Percentiles rank a stretch among this genome's conserved stretches.
phyloP scores from a whole-genome alignment of 2,888 invertebrate species.

The Liopterus haemorrhoidalis region DNA sequence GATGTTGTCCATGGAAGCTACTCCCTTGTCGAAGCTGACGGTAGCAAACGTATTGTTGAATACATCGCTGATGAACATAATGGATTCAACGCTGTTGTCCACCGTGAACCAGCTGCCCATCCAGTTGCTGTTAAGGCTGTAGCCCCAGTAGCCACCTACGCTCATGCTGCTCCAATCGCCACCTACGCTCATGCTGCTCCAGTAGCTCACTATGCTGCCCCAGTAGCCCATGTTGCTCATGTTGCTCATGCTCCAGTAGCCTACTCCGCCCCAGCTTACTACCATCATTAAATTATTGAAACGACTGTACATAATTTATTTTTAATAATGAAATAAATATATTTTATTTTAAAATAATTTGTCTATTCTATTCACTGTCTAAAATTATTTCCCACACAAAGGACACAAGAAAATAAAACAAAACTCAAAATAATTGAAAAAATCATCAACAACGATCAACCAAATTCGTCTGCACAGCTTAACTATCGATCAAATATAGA shows the following conservation, averaged over 20 bases:
- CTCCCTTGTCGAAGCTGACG: conserved; percentile 50
- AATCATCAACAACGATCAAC: no score
- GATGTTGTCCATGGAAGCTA: conserved; percentile 50
- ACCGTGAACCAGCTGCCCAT: conserved; percentile 43
- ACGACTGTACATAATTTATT: no score
- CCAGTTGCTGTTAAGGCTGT: conserved; percentile 20
- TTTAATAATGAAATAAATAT: no score
- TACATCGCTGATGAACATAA: conserved; percentile 49
- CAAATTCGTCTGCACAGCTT: no score
- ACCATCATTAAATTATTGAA: conserved; percentile 10
- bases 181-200: conserved; percentile 17
- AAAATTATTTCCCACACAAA: no score
- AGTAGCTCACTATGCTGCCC: conserved; percentile 7
- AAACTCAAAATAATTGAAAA: no score
- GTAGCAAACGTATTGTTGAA: conserved; percentile 48
- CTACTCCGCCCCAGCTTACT: conserved; percentile 6
- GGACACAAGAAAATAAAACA: no score
- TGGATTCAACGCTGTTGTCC: conserved; percentile 52
- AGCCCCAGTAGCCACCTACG: conserved; percentile 34
- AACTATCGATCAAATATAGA: no score
- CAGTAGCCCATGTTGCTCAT: conserved; percentile 37
- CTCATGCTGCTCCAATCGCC: conserved; percentile 19
- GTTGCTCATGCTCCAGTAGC: conserved; percentile 22
- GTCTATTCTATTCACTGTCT: no score
- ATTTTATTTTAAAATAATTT: no score